These are phyloP conservation scores for Gibbula magus DNA, from an alignment of 2,888 invertebrate genomes.

Conservation along the genomic window DNA sequence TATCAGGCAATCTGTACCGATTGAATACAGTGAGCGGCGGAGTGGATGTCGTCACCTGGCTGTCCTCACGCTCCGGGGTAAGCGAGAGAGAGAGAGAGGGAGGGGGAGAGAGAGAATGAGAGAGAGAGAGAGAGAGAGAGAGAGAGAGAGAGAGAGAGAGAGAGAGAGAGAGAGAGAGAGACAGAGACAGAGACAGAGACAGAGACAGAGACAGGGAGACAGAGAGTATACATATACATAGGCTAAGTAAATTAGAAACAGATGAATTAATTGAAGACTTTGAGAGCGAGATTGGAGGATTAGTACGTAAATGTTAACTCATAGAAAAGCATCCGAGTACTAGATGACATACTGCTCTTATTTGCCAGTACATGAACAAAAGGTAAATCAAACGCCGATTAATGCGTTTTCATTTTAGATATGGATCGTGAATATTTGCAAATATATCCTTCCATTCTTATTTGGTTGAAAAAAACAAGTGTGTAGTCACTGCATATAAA, in stretches of 20 bases:
- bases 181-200: constrained; percentile 32
- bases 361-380: no score
- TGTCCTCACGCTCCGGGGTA: not conserved
- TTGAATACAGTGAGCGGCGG: not conserved
- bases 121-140: constrained; percentile 20
- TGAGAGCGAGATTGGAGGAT: not conserved
- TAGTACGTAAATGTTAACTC: no score
- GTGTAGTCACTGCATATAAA: no score
- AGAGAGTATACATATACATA: not conserved
- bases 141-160: constrained; percentile 16
- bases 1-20: not conserved
- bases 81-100: constrained; percentile 22
- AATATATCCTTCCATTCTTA: no score
- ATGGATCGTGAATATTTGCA: no score
- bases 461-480: no score
- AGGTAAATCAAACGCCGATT: no score
- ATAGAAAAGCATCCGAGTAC: no score
- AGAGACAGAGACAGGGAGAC: constrained; percentile 33
- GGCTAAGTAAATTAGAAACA: not conserved
- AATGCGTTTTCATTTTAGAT: no score
- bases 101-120: not conserved
- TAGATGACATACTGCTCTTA: no score
- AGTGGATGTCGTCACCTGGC: not conserved
- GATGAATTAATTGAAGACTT: not conserved
- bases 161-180: not conserved